Percentiles rank a stretch among this genome's conserved stretches.
Conservation (phyloP, 2,888 invertebrate genomes). For the Thereva nobilitata region DNA sequence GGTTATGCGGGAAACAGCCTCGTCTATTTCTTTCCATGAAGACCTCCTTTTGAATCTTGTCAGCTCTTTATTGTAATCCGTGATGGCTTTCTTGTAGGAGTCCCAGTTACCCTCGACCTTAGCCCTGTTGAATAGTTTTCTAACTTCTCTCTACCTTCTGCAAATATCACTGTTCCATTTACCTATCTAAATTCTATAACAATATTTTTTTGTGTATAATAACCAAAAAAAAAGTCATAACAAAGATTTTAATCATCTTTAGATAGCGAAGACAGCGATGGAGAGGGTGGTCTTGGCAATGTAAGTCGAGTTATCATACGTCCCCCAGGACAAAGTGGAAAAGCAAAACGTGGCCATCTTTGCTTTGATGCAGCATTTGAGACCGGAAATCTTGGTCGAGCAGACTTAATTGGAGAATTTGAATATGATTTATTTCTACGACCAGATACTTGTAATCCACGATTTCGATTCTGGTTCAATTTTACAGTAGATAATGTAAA, state of each 20-base stretch:
- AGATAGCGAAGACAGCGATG: constrained; percentile 92
- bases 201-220: not conserved
- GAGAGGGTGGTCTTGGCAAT: constrained; percentile 92
- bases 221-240: not conserved
- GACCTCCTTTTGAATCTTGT: not conserved
- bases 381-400: constrained; percentile 94
- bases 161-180: not conserved
- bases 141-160: not conserved
- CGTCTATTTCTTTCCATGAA: not conserved
- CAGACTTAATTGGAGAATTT: constrained; percentile 88
- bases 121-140: no score
- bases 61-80: not conserved
- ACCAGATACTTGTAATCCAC: constrained; percentile 94
- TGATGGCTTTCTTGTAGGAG: no score
- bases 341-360: constrained; percentile 93
- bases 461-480: constrained; percentile 95
- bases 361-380: constrained; percentile 98
- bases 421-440: constrained; percentile 96
- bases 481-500: constrained; percentile 96
- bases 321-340: constrained; percentile 90
- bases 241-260: constrained; percentile 41
- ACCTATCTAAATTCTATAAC: no score
- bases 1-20: not conserved
- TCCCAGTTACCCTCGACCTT: no score
- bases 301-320: constrained; percentile 85